A percentile compares a stretch with the other conserved stretches of the same genome.
Evolutionary conservation across 2,888 invertebrate species (phyloP).

Genomic region (Lasioglossum pauxillum): DNA sequence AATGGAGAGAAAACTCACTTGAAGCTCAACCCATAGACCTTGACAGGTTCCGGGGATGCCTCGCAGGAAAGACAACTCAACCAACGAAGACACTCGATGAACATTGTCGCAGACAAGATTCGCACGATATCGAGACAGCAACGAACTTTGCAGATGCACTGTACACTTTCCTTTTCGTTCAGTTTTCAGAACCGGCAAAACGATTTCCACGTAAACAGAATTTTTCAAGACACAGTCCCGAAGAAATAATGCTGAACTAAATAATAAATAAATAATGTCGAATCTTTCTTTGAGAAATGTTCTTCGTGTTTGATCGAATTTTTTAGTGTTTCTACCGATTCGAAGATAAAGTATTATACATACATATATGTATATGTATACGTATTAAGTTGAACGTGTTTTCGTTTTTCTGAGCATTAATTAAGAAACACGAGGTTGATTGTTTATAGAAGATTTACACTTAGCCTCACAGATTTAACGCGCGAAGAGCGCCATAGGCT

Average conservation of each 20-base stretch:
- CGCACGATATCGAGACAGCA: background rate
- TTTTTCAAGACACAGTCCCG: too few species aligned
- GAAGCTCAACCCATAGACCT: slow-evolving; percentile 41
- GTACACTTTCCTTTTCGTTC: slow-evolving; percentile 37
- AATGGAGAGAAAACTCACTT: slow-evolving; percentile 34
- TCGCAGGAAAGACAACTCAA: slow-evolving; percentile 14
- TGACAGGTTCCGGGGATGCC: slow-evolving; percentile 12
- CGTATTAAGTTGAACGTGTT: background rate
- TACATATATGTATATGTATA: too few species aligned
- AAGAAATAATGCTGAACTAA: too few species aligned
- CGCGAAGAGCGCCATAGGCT: background rate
- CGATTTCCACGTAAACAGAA: too few species aligned
- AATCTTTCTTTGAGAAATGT: too few species aligned
- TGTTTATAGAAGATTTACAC: background rate
- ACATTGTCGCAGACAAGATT: slow-evolving; percentile 26
- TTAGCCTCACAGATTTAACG: background rate
- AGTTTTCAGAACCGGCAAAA: background rate
- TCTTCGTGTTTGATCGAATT: too few species aligned
- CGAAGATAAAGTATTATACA: too few species aligned
- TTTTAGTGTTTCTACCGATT: too few species aligned
- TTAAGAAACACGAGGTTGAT: background rate
- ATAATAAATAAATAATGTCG: too few species aligned
- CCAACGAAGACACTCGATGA: slow-evolving; percentile 41
- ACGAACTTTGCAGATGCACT: background rate
- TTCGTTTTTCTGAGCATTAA: background rate